Evolutionary conservation across 2,797 vertebrate genomes (phyloP), one percentile per base, ranked within the genome.

Genomic region (Semotilus atromaculatus): DNA sequence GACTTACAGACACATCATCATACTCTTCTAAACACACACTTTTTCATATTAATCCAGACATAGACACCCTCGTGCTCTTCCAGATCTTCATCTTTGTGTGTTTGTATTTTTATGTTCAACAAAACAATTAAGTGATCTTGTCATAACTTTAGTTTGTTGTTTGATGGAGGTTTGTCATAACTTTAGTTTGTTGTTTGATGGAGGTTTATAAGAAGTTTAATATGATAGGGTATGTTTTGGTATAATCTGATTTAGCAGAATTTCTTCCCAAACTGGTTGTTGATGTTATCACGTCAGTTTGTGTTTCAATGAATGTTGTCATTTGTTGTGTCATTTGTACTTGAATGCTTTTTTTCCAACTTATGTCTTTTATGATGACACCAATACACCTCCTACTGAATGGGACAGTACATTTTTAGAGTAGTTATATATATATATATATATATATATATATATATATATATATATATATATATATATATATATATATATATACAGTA

Each of bases 191-290:
- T 74, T 74, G 10, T 74, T 77, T 60, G 13, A n/a, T 34, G 26
- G 21, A 34, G 19, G 23, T 80, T 67, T 36, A 34, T 16, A 31
- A 51, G 19, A 67, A 6, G 62, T 68, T 73, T 51, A 43, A 26
- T 71, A 26, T 8, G 23, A 45, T 3, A 21, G 19, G 1, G 9
- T 23, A 7, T 71, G 68, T 3, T n/a, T 26, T 72, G 7, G 13
- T 1, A 14, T 45, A 16, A 26, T 14, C 48, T 36, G 64, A 38
- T 31, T 26, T 45, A 19, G 7, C 13, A 19, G 3, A 55, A 70
- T 53, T 55, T 68, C 45, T 53, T 14, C 16, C 78, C 45, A 38
- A 51, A 68, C 64, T 53, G 45, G 64, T 79, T 66, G 26, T 64
- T 26, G 60, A 45, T 43, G 38, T 36, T 18, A n/a, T 58, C 21